These are phyloP conservation scores for Enteromius radiatus DNA, from an alignment of 2,797 vertebrate species.

Conservation along the genomic window DNA sequence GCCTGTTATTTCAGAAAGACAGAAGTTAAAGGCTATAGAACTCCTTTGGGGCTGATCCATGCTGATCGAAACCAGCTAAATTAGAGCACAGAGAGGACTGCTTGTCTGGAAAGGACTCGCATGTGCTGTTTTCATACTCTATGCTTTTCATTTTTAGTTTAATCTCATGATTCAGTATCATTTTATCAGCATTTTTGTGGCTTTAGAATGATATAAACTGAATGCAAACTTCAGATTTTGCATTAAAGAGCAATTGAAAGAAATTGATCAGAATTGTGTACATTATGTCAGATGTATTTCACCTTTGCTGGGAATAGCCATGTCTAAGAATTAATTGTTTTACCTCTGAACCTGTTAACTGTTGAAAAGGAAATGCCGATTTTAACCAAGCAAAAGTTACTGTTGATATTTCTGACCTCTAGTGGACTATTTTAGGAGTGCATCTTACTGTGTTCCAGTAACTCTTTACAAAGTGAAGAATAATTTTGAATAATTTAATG, in stretches of 20 bases:
- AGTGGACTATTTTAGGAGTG: constrained; percentile 65
- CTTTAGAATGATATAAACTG: background rate
- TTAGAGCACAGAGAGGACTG: constrained; percentile 72
- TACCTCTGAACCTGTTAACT: background rate
- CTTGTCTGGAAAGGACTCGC: constrained; percentile 61
- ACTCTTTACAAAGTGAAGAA: background rate
- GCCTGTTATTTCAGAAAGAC: constrained; percentile 74
- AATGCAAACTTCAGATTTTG: background rate
- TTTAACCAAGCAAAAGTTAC: constrained; percentile 13
- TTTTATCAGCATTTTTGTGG: background rate
- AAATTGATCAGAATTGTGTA: background rate
- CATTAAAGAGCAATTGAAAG: background rate
- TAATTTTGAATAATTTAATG: background rate
- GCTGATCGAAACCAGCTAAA: constrained; percentile 69
- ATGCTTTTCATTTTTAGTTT: background rate
- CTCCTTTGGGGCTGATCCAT: constrained; percentile 65
- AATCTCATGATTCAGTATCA: background rate
- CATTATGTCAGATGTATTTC: background rate
- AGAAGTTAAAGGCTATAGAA: constrained; percentile 68
- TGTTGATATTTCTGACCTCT: constrained; percentile 78
- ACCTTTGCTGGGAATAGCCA: background rate
- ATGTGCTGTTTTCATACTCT: background rate
- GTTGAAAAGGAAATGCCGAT: background rate
- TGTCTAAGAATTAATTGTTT: background rate
- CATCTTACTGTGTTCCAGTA: background rate